Conservation (phyloP, 2,797 vertebrate genomes). For the Protonibea diacanthus region DNA sequence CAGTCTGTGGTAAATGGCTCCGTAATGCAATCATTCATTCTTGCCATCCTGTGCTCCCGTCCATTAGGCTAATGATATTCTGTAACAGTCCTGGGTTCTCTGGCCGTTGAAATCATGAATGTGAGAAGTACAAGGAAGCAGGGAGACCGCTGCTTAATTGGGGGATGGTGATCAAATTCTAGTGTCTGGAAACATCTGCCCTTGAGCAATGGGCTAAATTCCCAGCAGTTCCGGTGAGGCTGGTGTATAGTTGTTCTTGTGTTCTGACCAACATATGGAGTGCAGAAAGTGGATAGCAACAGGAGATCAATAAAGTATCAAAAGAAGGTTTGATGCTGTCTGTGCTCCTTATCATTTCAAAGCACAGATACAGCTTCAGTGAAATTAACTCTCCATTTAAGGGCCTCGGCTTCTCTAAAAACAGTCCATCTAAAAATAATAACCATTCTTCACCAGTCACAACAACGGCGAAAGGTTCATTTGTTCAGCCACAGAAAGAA, state of each 20-base stretch:
- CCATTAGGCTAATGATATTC: constrained; percentile 76
- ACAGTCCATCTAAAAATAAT: constrained; percentile 19
- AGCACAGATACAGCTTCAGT: constrained; percentile 9
- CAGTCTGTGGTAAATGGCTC: constrained; percentile 72
- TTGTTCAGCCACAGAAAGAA: constrained; percentile 5
- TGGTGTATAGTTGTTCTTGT: neutral
- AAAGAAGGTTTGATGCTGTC: constrained; percentile 26
- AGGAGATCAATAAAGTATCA: constrained; percentile 38
- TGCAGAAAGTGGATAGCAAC: constrained; percentile 11
- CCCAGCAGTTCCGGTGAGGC: neutral
- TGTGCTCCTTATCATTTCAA: constrained; percentile 26
- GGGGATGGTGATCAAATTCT: constrained; percentile 58
- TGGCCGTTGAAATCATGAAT: constrained; percentile 59
- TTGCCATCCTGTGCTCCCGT: constrained; percentile 60
- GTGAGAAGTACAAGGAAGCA: constrained; percentile 63
- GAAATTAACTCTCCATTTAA: constrained; percentile 33
- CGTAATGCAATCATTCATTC: constrained; percentile 77
- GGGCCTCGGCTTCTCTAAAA: constrained; percentile 9
- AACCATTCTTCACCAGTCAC: neutral
- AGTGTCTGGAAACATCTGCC: constrained; percentile 55
- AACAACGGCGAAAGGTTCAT: neutral
- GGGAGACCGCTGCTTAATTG: constrained; percentile 55
- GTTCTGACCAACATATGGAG: constrained; percentile 14
- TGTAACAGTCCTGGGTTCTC: constrained; percentile 49
- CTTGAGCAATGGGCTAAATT: constrained; percentile 26